Evolutionary conservation across 53 echinoderm and acorn worm genomes (phyloP), one percentile per base, ranked within the genome.

Genomic region (Crossaster papposus): DNA sequence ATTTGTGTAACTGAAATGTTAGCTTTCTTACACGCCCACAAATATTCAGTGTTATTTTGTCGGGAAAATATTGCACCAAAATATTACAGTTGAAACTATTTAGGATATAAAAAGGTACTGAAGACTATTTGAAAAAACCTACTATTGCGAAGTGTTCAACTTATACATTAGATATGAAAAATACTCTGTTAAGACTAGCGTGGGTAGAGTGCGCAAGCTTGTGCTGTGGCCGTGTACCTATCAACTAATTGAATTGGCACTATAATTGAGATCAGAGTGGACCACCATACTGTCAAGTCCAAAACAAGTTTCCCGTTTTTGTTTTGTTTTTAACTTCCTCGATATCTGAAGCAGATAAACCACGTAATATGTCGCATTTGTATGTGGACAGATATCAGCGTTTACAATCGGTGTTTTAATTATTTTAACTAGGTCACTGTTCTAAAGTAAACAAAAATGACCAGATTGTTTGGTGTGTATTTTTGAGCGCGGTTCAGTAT

Each of bases 231-330:
- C 76, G 55, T 35, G 76, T 52, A 14, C 24, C 30, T 76, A 65
- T 76, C 73, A 28, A 18, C 36, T 86, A 86, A 86, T 86, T 34
- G 33, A 86, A 86, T 86, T 86, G 86, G 33, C 86, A 32, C 36
- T 86, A 29, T 77, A 86, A 77, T 86, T 86, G 86, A 34, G 55
- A 76, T 86, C 50, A 70, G 36, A 84, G 84, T 72, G 50, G 72
- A 84, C 84, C 72, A 52, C 72, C 53, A 26, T 13, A 18, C 51
- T 36, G 30, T 83, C 34, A 44, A 3, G 55, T 35, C 2, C 74
- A 78, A 78, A 78, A 78, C 78, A 78, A 78, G 2, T 50, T 13
- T 34, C 74, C 34, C 8, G 44, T 9, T 9, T 0, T 44, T 44
- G n/a, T n/a, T n/a, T n/a, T 44, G 3, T 62, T 62, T 23, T 62